phyloP scores from a whole-genome alignment of 2,888 invertebrate species.

The Brenthis hecate region DNA sequence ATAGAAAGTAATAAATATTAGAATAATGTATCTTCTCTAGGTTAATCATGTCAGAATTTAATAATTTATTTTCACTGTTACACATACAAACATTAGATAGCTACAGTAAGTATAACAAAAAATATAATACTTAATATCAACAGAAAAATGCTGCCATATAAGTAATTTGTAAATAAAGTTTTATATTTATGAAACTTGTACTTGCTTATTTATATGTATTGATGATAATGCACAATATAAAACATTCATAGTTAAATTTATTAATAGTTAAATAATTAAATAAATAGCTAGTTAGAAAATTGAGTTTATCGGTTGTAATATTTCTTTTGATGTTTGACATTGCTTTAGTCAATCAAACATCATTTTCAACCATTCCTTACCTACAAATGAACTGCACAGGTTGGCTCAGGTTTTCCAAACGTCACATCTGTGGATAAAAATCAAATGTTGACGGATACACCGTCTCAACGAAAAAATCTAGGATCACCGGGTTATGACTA shows the following conservation, averaged over 20 bases:
- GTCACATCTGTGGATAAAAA: constrained; percentile 79
- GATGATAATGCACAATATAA: background rate
- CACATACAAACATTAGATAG: background rate
- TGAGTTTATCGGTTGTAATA: background rate
- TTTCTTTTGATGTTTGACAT: constrained; percentile 23
- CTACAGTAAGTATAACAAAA: background rate
- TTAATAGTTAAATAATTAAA: background rate
- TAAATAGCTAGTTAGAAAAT: constrained; percentile 12
- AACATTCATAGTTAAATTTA: background rate
- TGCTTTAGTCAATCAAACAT: constrained; percentile 41
- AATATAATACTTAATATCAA: background rate
- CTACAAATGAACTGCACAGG: constrained; percentile 58
- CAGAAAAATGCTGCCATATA: too few species aligned
- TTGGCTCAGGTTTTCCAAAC: constrained; percentile 58
- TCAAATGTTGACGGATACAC: constrained; percentile 79
- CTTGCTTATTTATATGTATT: too few species aligned
- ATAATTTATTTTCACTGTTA: background rate
- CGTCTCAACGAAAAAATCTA: constrained; percentile 67
- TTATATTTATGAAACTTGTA: too few species aligned
- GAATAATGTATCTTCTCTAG: background rate
- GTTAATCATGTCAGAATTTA: background rate
- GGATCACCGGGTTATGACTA: constrained; percentile 29
- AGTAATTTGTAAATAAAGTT: too few species aligned
- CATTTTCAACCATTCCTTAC: constrained; percentile 59
- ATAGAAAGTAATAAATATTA: constrained; percentile 20